Conservation (phyloP, 2,113 vertebrate species). For the Nothocercus nigrocapillus region DNA sequence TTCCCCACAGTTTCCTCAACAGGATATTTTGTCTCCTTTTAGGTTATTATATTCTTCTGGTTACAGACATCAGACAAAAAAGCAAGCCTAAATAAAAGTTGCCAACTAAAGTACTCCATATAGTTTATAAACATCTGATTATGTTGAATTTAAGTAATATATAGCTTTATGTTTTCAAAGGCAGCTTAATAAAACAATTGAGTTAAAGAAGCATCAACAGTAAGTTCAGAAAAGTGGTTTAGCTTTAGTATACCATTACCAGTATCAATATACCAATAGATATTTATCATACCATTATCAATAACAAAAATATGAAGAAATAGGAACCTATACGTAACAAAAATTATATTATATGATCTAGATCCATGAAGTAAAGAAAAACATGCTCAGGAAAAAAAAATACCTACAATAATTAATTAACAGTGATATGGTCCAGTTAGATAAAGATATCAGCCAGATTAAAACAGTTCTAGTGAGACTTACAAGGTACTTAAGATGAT, state of each 20-base stretch:
- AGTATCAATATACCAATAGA: no score
- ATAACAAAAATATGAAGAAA: neutral
- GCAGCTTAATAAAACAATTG: neutral
- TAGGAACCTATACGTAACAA: neutral
- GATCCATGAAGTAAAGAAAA: neutral
- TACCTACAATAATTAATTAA: neutral
- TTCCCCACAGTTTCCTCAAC: neutral
- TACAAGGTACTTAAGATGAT: conserved; percentile 20
- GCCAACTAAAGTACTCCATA: neutral
- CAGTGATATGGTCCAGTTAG: neutral
- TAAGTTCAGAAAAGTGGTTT: neutral
- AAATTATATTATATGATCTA: neutral
- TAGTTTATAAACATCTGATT: neutral
- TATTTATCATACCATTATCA: no score
- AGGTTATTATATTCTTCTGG: neutral
- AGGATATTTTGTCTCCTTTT: neutral
- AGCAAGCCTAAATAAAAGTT: neutral
- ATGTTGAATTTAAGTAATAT: neutral
- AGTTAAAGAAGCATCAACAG: neutral
- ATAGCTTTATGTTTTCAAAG: neutral
- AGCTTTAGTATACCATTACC: neutral
- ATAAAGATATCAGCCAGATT: neutral
- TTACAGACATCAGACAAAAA: neutral
- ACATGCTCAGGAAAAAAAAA: neutral
- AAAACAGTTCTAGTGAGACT: neutral